phyloP scores from a whole-genome alignment of 2,113 vertebrate species.

The Rattus norvegicus region GRCr8 NC_086020.1:156988001-156988500 shows the following conservation, averaged over 20 bases:
- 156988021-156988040: not conserved
- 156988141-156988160: not conserved
- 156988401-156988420: not conserved
- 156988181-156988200: not conserved
- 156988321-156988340: not conserved
- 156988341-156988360: not conserved
- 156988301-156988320: not conserved
- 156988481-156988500: not conserved
- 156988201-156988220: not conserved
- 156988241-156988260: no score
- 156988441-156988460: not conserved
- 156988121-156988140: conserved; percentile 6
- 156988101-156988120: not conserved
- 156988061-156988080: not conserved
- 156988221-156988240: no score
- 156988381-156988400: not conserved
- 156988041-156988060: not conserved
- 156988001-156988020: not conserved
- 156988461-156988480: not conserved
- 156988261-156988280: not conserved
- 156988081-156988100: not conserved
- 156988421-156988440: not conserved
- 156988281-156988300: not conserved
- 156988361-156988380: not conserved
- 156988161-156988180: not conserved